Evolutionary conservation across 2,797 vertebrate genomes (phyloP), one percentile per base, ranked within the genome.

Genomic region (Helicolenus hilgendorfi): DNA sequence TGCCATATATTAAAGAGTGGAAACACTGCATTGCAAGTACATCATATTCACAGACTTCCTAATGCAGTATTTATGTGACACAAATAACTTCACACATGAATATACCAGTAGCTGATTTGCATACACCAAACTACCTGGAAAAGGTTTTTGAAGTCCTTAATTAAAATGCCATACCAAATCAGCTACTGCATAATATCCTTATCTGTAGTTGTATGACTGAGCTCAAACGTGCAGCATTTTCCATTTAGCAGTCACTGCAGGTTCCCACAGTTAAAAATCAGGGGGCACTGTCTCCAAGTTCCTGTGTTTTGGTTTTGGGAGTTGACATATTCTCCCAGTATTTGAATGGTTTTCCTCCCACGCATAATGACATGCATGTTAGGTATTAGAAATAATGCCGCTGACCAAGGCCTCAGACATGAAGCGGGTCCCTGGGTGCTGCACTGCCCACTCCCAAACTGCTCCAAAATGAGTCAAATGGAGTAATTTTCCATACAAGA

Each of bases 361-460:
- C 49, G 75, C 24, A 38, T 56, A 75, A 82, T 74, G 31, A 38
- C 65, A 70, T 63, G 6, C 68, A 83, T 64, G 68, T 81, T 73
- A 53, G 41, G 18, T 18, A 70, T 59, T 1, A 27, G 7, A 62
- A 35, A 83, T 60, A 49, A 74, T 62, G 22, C 58, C 69, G 18
- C 1, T 85, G 64, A 70, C 64, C 38, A 62, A 69, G 49, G 67
- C 29, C 70, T 78, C 15, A 15, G 11, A 70, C 24, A 74, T 13
- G 41, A 75, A 49, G 11, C 26, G 3, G 22, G 22, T 63, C 62
- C 27, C 31, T 3, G 7, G 22, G 2, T 14, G 77, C 18, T 24
- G 26, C 67, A 60, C 45, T n/a, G 31, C 20, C 14, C 11, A 35
- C 18, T 56, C 26, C 68, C 8, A 38, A 11, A 41, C n/a, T 71